Percentiles rank a stretch among this genome's conserved stretches.
These are phyloP conservation scores for Anguilla japonica DNA, from an alignment of 2,113 vertebrate genomes.

Conservation along the genomic window DNA sequence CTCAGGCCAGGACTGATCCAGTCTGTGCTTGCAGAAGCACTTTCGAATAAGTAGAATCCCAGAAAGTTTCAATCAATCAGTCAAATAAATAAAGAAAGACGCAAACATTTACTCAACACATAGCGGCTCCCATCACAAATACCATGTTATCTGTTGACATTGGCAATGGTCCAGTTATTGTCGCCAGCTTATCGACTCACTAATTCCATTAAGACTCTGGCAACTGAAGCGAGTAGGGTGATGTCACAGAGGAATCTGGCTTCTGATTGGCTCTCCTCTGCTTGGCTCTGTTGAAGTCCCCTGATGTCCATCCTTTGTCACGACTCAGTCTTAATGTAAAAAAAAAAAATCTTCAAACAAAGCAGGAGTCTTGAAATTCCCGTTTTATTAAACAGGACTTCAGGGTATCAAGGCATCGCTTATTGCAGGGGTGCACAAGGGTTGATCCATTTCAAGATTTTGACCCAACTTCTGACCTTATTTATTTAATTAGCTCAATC, in stretches of 20 bases:
- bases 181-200: not conserved
- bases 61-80: too few relatives aligned
- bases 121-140: too few relatives aligned
- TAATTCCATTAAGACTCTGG: not conserved
- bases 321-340: not conserved
- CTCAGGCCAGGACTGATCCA: too few relatives aligned
- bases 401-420: too few relatives aligned
- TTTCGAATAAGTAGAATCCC: too few relatives aligned
- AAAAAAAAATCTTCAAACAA: not conserved
- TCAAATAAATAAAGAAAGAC: too few relatives aligned
- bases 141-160: not conserved
- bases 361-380: not conserved
- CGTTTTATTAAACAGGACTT: not conserved
- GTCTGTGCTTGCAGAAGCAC: too few relatives aligned
- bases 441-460: too few relatives aligned
- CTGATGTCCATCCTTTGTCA: not conserved
- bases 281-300: not conserved
- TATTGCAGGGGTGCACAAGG: too few relatives aligned
- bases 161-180: not conserved
- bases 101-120: too few relatives aligned
- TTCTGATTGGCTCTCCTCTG: not conserved
- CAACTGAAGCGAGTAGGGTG: not conserved
- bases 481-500: too few relatives aligned
- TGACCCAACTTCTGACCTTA: too few relatives aligned
- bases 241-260: not conserved